Percentiles rank a stretch among this genome's conserved stretches.
Evolutionary conservation across 2,797 vertebrate genomes (phyloP).

Genomic region (Etheostoma perlongum): DNA sequence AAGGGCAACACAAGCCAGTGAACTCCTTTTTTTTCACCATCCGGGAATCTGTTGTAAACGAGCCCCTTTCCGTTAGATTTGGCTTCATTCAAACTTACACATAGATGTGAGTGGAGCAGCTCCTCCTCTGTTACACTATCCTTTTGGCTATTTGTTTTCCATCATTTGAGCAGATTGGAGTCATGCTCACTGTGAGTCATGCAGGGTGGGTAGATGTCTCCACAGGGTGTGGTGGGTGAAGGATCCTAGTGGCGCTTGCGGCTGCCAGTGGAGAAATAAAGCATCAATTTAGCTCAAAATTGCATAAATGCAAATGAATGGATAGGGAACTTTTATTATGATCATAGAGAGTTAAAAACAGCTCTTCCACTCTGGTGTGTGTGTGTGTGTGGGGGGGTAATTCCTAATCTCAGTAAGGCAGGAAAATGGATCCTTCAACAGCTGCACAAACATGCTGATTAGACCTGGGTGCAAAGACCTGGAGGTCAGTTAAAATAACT

Average conservation of each 20-base stretch:
- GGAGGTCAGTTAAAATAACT: constrained; percentile 10
- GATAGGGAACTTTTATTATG: constrained; percentile 47
- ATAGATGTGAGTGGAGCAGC: constrained; percentile 48
- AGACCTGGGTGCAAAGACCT: neutral
- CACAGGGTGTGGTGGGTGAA: constrained; percentile 78
- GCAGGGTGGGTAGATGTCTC: constrained; percentile 73
- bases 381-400: neutral
- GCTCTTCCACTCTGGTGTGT: neutral
- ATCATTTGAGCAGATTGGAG: constrained; percentile 70
- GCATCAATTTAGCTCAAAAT: constrained; percentile 67
- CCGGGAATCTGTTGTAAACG: constrained; percentile 40
- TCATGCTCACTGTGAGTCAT: constrained; percentile 81
- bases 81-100: constrained; percentile 63
- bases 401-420: constrained; percentile 14
- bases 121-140: constrained; percentile 60
- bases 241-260: constrained; percentile 59
- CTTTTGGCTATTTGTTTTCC: constrained; percentile 78
- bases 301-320: constrained; percentile 64
- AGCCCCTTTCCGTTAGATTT: constrained; percentile 55
- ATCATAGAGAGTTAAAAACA: constrained; percentile 53
- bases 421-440: constrained; percentile 19
- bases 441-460: constrained; percentile 24
- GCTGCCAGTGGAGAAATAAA: constrained; percentile 51
- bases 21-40: constrained; percentile 32
- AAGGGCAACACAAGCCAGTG: constrained; percentile 20